Evolutionary conservation across 2,797 vertebrate genomes (phyloP), one percentile per base, ranked within the genome.

Genomic region (Glossophaga mutica): DNA sequence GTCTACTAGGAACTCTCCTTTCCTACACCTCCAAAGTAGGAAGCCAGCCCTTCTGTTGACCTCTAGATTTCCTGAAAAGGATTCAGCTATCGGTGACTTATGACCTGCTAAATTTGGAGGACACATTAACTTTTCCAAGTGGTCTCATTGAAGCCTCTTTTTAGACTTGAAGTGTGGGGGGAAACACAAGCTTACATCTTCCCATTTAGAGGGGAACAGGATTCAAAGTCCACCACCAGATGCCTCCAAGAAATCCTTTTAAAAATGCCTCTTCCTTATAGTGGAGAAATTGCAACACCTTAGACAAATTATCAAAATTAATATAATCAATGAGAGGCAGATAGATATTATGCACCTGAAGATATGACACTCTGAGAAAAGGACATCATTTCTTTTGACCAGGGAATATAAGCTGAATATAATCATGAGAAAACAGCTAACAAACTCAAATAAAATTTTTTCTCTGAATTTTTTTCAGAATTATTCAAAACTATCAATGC

Each of bases 341-440:
- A 50, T 18, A 71, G 21, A 57, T 78, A 37, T 5, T 59, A 37
- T 9, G 32, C 6, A 81, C 12, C 71, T 50, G n/a, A 52, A 86
- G 70, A 42, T 87, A 52, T 46, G 62, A 71, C 48, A 62, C 46
- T 89, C 68, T 37, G 42, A 82, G 32, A 44, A 89, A 78, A 85
- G 91, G 22, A 73, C 10, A 88, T 83, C 62, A 46, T 44, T 87
- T 71, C 34, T 76, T 14, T 94, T 90, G 76, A 96, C 55, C 48
- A 86, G 57, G 24, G 3, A 78, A 48, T 24, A 59, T 44, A 62
- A 86, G 21, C 10, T 42, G 46, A 94, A 81, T 46, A 86, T 39
- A 89, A 86, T 81, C 44, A n/a, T 34, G 26, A 91, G 44, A 94
- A 94, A 93, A 86, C 32, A 94, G 37, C 39, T 84, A 94, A 79